phyloP scores from a whole-genome alignment of 2,888 invertebrate genomes.

The Drosophila parthenogenetica region DNA sequence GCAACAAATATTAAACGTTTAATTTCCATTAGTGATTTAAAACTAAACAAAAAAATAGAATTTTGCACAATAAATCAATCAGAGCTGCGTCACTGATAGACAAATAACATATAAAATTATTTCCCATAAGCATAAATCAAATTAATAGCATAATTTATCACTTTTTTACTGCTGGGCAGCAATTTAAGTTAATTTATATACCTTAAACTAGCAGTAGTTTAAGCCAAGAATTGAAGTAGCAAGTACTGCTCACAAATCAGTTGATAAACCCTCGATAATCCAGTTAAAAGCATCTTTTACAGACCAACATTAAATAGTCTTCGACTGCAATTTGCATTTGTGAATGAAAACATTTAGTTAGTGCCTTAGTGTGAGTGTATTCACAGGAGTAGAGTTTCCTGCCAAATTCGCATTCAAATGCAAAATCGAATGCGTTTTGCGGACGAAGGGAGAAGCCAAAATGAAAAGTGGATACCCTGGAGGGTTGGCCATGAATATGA shows the following conservation, averaged over 20 bases:
- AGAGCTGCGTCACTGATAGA: neutral
- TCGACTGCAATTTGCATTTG: slow-evolving; percentile 32
- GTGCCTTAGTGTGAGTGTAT: slow-evolving; percentile 3
- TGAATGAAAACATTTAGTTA: slow-evolving; percentile 20
- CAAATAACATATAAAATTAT: neutral
- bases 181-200: neutral
- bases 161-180: neutral
- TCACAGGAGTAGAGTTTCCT: too few species aligned
- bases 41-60: neutral
- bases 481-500: slow-evolving; percentile 32
- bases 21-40: neutral
- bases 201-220: neutral
- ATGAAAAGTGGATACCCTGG: slow-evolving; percentile 20
- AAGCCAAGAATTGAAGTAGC: neutral
- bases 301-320: slow-evolving; percentile 6
- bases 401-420: neutral
- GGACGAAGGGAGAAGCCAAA: slow-evolving; percentile 14
- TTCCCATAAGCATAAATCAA: slow-evolving; percentile 1
- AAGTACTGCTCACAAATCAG: neutral
- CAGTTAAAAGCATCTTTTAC: slow-evolving; percentile 9
- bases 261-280: slow-evolving; percentile 8
- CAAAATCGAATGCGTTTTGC: slow-evolving; percentile 42
- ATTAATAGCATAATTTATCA: slow-evolving; percentile 1
- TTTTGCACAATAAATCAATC: neutral
- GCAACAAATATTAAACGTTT: too few species aligned